phyloP scores from a whole-genome alignment of 2,113 vertebrate genomes.

The Columbina picui region DNA sequence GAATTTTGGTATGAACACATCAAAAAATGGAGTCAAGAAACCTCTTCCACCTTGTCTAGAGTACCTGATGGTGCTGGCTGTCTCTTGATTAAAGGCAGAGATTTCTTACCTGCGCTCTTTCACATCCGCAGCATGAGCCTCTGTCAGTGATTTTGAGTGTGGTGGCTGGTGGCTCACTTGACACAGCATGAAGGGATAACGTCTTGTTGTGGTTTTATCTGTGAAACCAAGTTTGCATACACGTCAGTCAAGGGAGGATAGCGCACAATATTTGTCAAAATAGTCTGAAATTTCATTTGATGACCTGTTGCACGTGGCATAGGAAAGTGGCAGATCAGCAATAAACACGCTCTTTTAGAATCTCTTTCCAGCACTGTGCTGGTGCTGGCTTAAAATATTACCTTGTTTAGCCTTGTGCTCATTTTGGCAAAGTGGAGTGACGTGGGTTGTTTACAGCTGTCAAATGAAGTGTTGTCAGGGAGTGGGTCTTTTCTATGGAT shows the following conservation, averaged over 20 bases:
- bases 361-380: background rate
- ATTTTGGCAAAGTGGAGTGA: background rate
- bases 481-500: background rate
- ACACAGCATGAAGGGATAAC: background rate
- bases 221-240: background rate
- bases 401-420: background rate
- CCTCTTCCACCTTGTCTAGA: background rate
- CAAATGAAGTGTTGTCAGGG: background rate
- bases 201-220: background rate
- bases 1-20: background rate
- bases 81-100: background rate
- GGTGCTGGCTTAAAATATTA: background rate
- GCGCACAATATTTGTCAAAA: background rate
- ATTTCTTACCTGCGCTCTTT: background rate
- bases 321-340: background rate
- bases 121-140: background rate
- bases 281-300: background rate
- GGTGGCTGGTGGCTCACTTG: background rate
- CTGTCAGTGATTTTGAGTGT: background rate
- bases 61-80: background rate
- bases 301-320: background rate
- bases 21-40: background rate
- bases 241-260: background rate
- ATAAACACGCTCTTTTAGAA: background rate
- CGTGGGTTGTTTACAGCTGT: background rate